These are phyloP conservation scores for Burhinus oedicnemus DNA, from an alignment of 2,113 vertebrate genomes.

Conservation along the genomic window DNA sequence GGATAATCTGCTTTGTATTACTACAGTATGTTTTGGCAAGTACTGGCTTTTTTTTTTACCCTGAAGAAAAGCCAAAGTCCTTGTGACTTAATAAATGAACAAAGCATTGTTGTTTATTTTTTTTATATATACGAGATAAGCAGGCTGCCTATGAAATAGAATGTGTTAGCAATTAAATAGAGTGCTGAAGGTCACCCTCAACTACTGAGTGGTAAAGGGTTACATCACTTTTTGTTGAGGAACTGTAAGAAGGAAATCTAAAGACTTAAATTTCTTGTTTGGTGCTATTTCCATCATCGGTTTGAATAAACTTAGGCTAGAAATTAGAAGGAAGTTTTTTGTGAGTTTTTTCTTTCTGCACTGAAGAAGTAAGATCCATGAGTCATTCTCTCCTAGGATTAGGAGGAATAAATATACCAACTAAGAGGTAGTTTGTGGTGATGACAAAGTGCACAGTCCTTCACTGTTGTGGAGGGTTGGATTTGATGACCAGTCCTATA, in stretches of 20 bases:
- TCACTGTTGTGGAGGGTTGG: background rate
- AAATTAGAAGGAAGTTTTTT: background rate
- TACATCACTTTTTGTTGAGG: background rate
- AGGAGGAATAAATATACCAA: background rate
- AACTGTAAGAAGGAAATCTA: background rate
- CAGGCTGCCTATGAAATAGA: background rate
- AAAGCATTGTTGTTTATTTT: background rate
- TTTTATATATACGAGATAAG: background rate
- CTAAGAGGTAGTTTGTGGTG: background rate
- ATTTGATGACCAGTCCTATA: background rate
- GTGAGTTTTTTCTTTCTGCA: background rate
- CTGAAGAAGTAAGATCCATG: background rate
- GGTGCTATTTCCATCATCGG: background rate
- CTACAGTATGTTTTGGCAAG: conserved; percentile 9
- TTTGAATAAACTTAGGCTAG: background rate
- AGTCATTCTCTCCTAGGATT: background rate
- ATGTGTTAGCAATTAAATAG: background rate
- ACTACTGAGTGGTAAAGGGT: background rate
- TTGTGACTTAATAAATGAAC: conserved; percentile 19
- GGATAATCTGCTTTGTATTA: conserved; percentile 35
- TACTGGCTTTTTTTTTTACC: background rate
- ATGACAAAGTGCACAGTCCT: background rate
- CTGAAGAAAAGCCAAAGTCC: conserved; percentile 18
- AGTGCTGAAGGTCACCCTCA: conserved; percentile 32
- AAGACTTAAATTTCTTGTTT: background rate